A percentile compares a stretch with the other conserved stretches of the same genome.
These are phyloP conservation scores for Ectobius pallidus DNA, from an alignment of 2,888 invertebrate genomes.

Conservation along the genomic window DNA sequence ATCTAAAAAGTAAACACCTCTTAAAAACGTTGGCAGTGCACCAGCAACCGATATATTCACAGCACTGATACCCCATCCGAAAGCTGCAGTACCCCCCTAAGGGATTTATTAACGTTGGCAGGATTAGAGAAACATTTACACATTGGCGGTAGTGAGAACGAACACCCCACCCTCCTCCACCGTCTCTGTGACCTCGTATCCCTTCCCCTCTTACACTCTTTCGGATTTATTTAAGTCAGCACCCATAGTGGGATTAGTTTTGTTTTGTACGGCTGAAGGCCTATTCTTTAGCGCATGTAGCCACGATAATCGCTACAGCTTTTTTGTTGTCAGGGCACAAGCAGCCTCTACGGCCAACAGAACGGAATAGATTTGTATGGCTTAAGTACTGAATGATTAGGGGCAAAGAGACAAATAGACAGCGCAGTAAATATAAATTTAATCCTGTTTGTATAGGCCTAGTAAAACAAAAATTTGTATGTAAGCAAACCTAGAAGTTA, in stretches of 20 bases:
- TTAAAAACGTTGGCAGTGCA: not conserved
- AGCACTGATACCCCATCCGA: no score
- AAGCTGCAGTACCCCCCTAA: not conserved
- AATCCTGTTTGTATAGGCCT: no score
- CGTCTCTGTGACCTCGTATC: not conserved
- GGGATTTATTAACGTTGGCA: not conserved
- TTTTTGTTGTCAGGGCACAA: no score
- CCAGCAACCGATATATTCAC: no score
- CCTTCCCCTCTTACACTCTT: not conserved
- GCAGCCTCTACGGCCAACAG: no score
- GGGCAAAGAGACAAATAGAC: no score
- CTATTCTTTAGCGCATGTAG: not conserved
- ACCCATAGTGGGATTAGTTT: not conserved
- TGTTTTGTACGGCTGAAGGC: not conserved
- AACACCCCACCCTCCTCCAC: no score
- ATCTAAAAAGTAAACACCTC: not conserved
- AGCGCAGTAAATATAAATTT: no score
- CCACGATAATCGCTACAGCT: not conserved
- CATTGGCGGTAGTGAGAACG: not conserved
- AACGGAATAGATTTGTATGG: no score
- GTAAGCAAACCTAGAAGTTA: no score
- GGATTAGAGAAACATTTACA: constrained; percentile 26
- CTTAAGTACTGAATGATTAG: no score
- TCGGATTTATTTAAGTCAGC: constrained; percentile 14
- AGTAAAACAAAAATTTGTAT: no score